These are phyloP conservation scores for Drosophila macrothrix DNA, from an alignment of 2,888 invertebrate species.

Conservation along the genomic window DNA sequence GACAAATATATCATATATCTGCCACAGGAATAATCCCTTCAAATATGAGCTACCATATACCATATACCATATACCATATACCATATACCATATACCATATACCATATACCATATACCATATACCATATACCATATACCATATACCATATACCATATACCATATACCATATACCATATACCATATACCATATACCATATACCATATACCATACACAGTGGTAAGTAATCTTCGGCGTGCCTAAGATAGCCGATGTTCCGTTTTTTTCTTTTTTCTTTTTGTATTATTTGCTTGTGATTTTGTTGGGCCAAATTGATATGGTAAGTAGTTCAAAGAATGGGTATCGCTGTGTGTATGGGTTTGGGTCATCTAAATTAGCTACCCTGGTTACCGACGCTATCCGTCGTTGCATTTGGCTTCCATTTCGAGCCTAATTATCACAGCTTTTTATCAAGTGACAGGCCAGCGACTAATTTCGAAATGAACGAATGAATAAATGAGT, in stretches of 20 bases:
- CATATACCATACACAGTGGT: not conserved
- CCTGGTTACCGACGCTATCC: constrained; percentile 37
- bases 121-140: not conserved
- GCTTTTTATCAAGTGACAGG: constrained; percentile 69
- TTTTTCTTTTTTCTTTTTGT: constrained; percentile 18
- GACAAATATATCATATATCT: not conserved
- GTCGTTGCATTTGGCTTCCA: constrained; percentile 37
- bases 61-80: not conserved
- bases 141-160: not conserved
- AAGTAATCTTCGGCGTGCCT: not conserved
- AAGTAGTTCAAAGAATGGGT: constrained; percentile 50
- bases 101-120: not conserved
- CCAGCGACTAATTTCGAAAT: constrained; percentile 62
- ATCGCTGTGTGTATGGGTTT: not conserved
- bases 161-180: not conserved
- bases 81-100: not conserved
- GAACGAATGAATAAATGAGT: constrained; percentile 11
- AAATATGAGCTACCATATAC: not conserved
- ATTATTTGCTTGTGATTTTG: constrained; percentile 21
- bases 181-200: not conserved
- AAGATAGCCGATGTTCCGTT: not conserved
- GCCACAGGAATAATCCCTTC: not conserved
- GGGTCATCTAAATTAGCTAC: constrained; percentile 58
- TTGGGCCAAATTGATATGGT: constrained; percentile 70
- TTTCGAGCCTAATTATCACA: constrained; percentile 71